Evolutionary conservation across 2,888 invertebrate genomes (phyloP), one percentile per base, ranked within the genome.

Genomic region (Parthenolecanium corni): DNA sequence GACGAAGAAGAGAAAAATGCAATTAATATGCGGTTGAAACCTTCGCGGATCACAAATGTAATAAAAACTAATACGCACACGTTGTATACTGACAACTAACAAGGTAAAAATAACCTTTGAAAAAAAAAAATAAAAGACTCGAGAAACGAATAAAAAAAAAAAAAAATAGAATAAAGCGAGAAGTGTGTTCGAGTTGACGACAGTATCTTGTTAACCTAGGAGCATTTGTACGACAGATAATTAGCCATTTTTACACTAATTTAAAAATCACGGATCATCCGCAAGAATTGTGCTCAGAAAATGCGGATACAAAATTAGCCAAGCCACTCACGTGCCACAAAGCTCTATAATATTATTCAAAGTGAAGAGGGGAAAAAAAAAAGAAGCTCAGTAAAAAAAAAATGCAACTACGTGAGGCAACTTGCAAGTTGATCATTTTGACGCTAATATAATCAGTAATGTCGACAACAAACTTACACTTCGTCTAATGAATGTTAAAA

Each of bases 401-500:
- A 42, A 40, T 16, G 56, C 56, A 46, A 56, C 24, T 56, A 56
- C 56, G 56, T 56, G 56, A 56, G 56, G 24, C 42, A 56, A 56
- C 56, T 56, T 21, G 56, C 56, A 44, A 56, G 56, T 56, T 56
- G 56, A 56, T 56, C 56, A 25, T 44, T 46, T 31, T 31, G 24
- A 56, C 56, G 56, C 46, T 56, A 56, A 56, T 56, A 56, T 56
- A 56, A 56, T 56, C 56, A 56, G 56, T 56, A 46, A 56, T 56
- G 56, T 56, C 46, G 56, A 56, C 56, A 56, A 56, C 56, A 56
- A 56, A 56, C 56, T 56, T 56, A 56, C 56, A 56, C 56, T 56
- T 56, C 56, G 56, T 56, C 56, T 56, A 56, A 56, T 56, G 56
- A 56, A 56, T 56, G 56, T 31, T 56, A 56, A 56, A 49, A 49